Percentiles rank a stretch among this genome's conserved stretches.
phyloP scores from a whole-genome alignment of 2,888 invertebrate genomes.

The Agrotis exclamationis region DNA sequence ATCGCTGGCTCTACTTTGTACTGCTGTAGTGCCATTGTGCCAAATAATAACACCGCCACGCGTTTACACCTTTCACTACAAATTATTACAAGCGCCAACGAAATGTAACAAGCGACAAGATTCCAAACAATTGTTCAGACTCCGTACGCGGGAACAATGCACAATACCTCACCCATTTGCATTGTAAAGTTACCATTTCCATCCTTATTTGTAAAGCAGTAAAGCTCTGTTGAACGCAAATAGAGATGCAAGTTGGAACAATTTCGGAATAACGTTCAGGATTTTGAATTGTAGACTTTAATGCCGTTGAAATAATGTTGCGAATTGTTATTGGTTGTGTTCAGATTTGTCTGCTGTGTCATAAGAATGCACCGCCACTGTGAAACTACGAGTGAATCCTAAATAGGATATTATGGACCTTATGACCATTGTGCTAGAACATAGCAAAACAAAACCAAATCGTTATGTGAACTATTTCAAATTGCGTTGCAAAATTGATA shows the following conservation, averaged over 20 bases:
- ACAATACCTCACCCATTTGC: slow-evolving; percentile 9
- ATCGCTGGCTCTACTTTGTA: slow-evolving; percentile 38
- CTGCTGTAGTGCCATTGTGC: slow-evolving; percentile 53
- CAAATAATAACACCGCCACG: slow-evolving; percentile 60
- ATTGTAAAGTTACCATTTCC: slow-evolving; percentile 1
- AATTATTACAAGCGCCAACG: slow-evolving; percentile 59
- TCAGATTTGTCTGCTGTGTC: slow-evolving; percentile 3
- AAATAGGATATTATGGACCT: slow-evolving; percentile 42
- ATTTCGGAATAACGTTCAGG: slow-evolving; percentile 7
- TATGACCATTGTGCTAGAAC: slow-evolving; percentile 26
- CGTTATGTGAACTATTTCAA: not conserved
- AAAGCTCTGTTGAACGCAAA: slow-evolving; percentile 31
- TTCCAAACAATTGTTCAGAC: slow-evolving; percentile 61
- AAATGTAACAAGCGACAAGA: slow-evolving; percentile 63
- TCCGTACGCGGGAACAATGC: slow-evolving; percentile 38
- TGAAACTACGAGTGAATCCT: slow-evolving; percentile 12
- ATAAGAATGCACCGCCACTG: slow-evolving; percentile 41
- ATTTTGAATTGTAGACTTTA: slow-evolving; percentile 44
- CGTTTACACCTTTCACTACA: slow-evolving; percentile 61
- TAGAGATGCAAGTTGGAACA: slow-evolving; percentile 18
- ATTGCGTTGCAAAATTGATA: slow-evolving; percentile 7
- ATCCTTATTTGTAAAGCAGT: slow-evolving; percentile 26
- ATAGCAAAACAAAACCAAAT: slow-evolving; percentile 3
- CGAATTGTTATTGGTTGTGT: slow-evolving; percentile 7
- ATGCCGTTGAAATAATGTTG: slow-evolving; percentile 6